These are phyloP conservation scores for Ooceraea biroi DNA, from an alignment of 1,140 invertebrate genomes.

Conservation along the genomic window DNA sequence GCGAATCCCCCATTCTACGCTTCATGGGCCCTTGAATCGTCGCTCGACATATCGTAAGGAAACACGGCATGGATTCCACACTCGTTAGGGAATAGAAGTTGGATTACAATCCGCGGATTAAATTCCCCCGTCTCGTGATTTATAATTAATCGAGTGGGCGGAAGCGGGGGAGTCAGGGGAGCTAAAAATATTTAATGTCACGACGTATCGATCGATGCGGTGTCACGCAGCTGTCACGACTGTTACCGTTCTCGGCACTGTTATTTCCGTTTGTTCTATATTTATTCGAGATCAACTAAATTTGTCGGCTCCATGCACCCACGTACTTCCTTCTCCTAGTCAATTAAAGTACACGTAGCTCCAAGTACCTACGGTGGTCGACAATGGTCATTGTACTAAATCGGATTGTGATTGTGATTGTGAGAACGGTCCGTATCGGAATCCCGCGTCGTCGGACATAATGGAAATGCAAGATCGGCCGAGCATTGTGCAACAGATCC, in stretches of 20 bases:
- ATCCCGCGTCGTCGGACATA: neutral
- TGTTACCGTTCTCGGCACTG: neutral
- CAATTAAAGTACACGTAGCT: constrained; percentile 20
- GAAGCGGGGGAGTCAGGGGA: too few species aligned
- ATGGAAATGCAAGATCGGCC: neutral
- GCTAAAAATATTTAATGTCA: neutral
- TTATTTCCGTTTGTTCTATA: neutral
- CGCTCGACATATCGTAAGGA: too few species aligned
- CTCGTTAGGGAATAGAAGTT: too few species aligned
- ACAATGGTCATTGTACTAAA: constrained; percentile 1
- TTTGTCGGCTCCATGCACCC: too few species aligned
- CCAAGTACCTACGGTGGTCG: neutral
- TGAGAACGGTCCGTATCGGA: neutral
- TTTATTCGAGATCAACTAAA: neutral
- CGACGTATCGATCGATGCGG: neutral
- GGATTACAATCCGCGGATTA: too few species aligned
- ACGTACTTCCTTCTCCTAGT: neutral
- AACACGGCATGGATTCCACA: too few species aligned
- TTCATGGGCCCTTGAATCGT: neutral
- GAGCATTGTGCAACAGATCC: constrained; percentile 26
- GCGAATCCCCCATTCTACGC: neutral
- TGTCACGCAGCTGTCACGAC: neutral
- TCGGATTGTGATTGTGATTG: too few species aligned
- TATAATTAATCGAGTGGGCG: too few species aligned
- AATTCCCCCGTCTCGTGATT: too few species aligned